These are phyloP conservation scores for Hylomyscus alleni DNA, from an alignment of 2,797 vertebrate species.

Conservation along the genomic window DNA sequence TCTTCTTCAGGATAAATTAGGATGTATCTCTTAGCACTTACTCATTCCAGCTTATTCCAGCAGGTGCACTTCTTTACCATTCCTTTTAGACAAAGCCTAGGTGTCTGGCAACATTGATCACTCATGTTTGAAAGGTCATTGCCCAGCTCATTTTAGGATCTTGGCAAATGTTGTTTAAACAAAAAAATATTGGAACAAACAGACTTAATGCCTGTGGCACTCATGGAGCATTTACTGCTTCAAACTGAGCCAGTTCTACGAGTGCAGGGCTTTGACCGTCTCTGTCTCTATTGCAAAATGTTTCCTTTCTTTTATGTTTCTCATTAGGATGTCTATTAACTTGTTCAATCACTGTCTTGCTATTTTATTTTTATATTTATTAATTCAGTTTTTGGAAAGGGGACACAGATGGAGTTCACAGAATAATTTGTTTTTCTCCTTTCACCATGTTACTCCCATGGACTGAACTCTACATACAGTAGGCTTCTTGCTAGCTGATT, in stretches of 20 bases:
- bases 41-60: not conserved
- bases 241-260: not conserved
- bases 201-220: not conserved
- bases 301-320: constrained; percentile 38
- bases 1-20: not conserved
- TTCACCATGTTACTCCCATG: not conserved
- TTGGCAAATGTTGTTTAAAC: not conserved
- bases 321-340: not conserved
- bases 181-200: not conserved
- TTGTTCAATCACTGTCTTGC: not conserved
- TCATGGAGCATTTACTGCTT: not conserved
- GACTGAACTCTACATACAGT: not conserved
- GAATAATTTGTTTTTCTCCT: not conserved
- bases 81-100: not conserved
- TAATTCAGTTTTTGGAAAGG: not conserved
- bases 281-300: not conserved
- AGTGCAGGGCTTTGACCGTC: not conserved
- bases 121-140: not conserved
- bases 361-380: not conserved
- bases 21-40: not conserved
- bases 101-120: not conserved
- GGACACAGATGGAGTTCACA: not conserved
- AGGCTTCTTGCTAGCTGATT: not conserved
- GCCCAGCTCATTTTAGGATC: not conserved
- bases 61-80: not conserved